Conservation (phyloP, 2,888 invertebrate species). For the Eurytoma adleriae region DNA sequence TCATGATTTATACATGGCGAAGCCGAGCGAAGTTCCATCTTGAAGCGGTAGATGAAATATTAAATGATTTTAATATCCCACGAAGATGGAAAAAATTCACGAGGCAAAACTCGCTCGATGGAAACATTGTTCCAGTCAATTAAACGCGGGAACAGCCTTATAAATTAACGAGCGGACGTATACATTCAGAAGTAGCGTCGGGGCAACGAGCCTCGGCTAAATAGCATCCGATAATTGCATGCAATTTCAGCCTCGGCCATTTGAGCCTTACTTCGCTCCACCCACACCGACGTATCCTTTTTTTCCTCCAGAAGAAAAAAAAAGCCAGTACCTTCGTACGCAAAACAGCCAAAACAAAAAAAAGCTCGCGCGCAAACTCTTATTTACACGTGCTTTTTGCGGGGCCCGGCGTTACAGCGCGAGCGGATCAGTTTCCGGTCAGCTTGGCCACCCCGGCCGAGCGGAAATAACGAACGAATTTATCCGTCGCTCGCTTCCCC, state of each 20-base stretch:
- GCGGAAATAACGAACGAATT: constrained; percentile 65
- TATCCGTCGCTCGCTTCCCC: constrained; percentile 39
- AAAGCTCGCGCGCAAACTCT: background rate
- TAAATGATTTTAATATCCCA: too few relatives aligned
- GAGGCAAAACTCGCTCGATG: too few relatives aligned
- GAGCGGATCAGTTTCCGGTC: constrained; percentile 61
- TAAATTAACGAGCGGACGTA: constrained; percentile 7
- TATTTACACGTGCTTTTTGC: background rate
- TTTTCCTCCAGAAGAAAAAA: background rate
- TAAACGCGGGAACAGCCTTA: background rate
- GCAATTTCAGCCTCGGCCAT: constrained; percentile 10
- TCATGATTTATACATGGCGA: too few relatives aligned
- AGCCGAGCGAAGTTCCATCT: too few relatives aligned
- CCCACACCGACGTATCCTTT: background rate
- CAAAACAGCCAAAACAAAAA: background rate
- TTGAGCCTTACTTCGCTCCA: background rate
- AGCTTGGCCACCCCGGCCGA: constrained; percentile 58
- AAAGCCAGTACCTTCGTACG: background rate
- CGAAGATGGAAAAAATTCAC: too few relatives aligned
- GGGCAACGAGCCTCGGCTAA: background rate
- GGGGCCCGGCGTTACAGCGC: background rate
- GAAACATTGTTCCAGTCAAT: too few relatives aligned
- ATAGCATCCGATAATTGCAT: constrained; percentile 2
- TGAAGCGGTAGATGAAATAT: too few relatives aligned
- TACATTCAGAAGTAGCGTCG: background rate